Base-by-base conservation (phyloP, 35 echinoderm and acorn worm species). In the Apostichopus parvimensis region DNA sequence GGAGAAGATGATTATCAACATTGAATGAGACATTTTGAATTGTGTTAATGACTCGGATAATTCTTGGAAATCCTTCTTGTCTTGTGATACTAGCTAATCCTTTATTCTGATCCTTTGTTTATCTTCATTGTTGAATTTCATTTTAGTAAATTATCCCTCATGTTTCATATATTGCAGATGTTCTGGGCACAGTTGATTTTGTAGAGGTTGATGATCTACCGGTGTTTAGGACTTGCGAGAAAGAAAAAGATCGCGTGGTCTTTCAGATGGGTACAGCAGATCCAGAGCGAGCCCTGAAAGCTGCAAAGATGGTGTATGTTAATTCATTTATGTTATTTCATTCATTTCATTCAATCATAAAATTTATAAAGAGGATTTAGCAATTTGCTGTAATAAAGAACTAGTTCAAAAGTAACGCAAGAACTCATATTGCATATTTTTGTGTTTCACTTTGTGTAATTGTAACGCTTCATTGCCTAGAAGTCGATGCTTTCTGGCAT, bases 181-280 rank as follows among this genome's bases (percentile, higher is more conserved):
- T 95, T 56, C 79, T 98, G 25, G 91, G 86, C 9, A 98, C 96
- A 9, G 94, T 98, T 11, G 96, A 98, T 76, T 98, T 90, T 87
- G 82, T 95, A 24, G 61, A 84, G 6, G 73, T 90, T 17, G 91
- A 95, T 94, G 96, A 81, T 73, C 53, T 75, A 12, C 87, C 92
- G 25, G 94, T 95, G 1, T 98, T 98, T 88, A 57, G 94, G 28
- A 95, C 96, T 22, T 98, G 96, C 91, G 61, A 73, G 0, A 87
- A 87, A 80, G 96, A 98, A 77, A 95, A 75, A 53, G 83, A 95
- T 59, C 78, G 54, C 13, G 92, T 98, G 0, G 94, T 95, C 15
- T 92, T 95, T 57, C 94, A 98, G 77, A 94, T 95, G 94, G 94
- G 96, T 53, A 98, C 96, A 87, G 93, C 96, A 1, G 96, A 98